These are phyloP conservation scores for Tokudaia muenninki DNA, from an alignment of 2,797 vertebrate genomes.

Conservation along the genomic window DNA sequence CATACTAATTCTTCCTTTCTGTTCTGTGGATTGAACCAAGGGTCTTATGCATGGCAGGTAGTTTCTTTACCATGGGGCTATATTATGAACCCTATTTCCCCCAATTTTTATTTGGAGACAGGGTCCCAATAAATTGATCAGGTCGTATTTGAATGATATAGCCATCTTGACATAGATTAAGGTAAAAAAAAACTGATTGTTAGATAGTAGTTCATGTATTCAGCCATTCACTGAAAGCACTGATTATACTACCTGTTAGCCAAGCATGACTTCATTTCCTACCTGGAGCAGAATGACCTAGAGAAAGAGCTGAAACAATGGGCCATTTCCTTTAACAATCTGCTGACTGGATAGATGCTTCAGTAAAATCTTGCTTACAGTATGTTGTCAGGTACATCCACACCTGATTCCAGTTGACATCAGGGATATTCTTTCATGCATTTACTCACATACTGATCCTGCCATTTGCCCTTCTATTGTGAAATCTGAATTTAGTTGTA, in stretches of 20 bases:
- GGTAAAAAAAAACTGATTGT: background rate
- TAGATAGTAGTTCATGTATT: background rate
- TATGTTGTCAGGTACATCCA: background rate
- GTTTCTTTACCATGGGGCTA: background rate
- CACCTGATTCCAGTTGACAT: background rate
- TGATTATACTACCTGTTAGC: background rate
- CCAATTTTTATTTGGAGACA: background rate
- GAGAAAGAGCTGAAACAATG: background rate
- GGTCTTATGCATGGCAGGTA: background rate
- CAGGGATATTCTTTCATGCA: background rate
- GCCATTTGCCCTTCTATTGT: background rate
- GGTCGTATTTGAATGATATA: background rate
- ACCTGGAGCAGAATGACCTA: background rate
- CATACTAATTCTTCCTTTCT: background rate
- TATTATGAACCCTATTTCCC: background rate
- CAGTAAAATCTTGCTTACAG: background rate
- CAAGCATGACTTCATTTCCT: background rate
- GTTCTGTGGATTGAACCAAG: background rate
- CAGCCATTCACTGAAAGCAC: background rate
- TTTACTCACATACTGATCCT: background rate
- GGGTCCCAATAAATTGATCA: background rate
- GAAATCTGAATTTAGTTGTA: background rate
- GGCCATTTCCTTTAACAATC: background rate
- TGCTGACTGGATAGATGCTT: background rate
- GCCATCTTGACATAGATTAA: background rate